Evolutionary conservation across 2,113 vertebrate genomes (phyloP).

Genomic region (Pelecanus crispus): DNA sequence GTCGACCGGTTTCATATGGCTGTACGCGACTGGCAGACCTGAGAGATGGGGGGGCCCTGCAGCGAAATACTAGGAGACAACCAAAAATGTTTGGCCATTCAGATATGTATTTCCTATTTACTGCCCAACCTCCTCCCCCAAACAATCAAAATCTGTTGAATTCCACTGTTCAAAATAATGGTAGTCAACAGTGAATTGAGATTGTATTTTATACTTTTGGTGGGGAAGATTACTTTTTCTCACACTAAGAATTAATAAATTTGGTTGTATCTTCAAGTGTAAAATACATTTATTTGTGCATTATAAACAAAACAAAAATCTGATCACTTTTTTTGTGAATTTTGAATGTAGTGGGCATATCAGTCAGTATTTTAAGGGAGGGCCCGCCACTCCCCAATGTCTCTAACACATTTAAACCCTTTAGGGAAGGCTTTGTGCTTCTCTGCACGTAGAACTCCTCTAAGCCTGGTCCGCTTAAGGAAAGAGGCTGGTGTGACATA

Average conservation of each 20-base stretch:
- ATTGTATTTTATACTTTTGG: background rate
- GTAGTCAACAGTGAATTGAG: background rate
- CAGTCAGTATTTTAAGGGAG: background rate
- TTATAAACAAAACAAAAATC: background rate
- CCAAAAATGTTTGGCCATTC: background rate
- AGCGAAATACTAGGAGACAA: background rate
- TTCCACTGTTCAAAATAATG: background rate
- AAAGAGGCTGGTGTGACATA: background rate
- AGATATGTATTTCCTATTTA: background rate
- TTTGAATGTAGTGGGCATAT: background rate
- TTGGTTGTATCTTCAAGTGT: background rate
- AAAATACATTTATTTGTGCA: background rate
- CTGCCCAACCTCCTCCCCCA: fast-evolving
- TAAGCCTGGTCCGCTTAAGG: background rate
- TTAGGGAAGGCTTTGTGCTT: background rate
- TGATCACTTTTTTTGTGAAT: background rate
- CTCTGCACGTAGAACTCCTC: background rate
- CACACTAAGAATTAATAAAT: background rate
- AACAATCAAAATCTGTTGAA: background rate
- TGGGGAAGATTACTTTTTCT: background rate
- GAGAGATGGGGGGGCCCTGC: background rate
- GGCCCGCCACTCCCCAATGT: fast-evolving
- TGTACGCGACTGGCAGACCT: background rate
- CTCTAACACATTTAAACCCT: background rate
- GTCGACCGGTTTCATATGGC: background rate